Evolutionary conservation across 2,888 invertebrate species (phyloP).

Genomic region (Drosophila anomelani): DNA sequence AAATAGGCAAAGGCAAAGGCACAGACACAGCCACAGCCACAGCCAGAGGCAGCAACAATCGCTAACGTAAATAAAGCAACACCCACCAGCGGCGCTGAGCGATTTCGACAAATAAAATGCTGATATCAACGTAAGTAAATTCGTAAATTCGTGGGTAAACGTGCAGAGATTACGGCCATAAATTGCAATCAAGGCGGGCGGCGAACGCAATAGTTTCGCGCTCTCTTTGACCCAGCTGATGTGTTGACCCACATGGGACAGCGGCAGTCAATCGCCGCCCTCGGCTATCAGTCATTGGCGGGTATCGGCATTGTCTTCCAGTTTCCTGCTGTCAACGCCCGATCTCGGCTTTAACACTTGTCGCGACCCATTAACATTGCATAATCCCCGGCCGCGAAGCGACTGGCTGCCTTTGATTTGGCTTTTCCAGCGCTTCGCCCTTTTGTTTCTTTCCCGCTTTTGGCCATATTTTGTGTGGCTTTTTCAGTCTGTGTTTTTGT

Average conservation of each 20-base stretch:
- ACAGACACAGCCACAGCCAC: slow-evolving; percentile 36
- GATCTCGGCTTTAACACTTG: slow-evolving; percentile 62
- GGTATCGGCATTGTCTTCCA: slow-evolving; percentile 23
- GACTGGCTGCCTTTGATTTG: slow-evolving; percentile 50
- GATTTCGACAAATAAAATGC: slow-evolving; percentile 59
- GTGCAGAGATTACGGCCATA: slow-evolving; percentile 47
- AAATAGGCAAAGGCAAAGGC: slow-evolving; percentile 40
- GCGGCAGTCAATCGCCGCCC: slow-evolving; percentile 21
- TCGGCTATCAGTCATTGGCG: slow-evolving; percentile 30
- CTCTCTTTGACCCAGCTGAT: slow-evolving; percentile 61
- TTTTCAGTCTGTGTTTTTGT: slow-evolving; percentile 15
- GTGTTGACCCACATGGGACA: slow-evolving; percentile 67
- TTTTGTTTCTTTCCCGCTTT: slow-evolving; percentile 34
- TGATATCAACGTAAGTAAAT: slow-evolving; percentile 82
- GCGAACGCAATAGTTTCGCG: slow-evolving; percentile 42
- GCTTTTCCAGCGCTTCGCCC: slow-evolving; percentile 67
- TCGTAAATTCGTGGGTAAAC: slow-evolving; percentile 51
- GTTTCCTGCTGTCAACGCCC: slow-evolving; percentile 58
- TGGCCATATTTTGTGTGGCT: slow-evolving; percentile 23
- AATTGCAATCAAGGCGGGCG: slow-evolving; percentile 57
- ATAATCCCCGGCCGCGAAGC: slow-evolving; percentile 51
- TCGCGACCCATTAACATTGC: slow-evolving; percentile 68
- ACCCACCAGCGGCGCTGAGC: slow-evolving; percentile 34
- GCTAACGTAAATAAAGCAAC: slow-evolving; percentile 54
- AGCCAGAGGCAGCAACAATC: slow-evolving; percentile 4